Base-by-base conservation (phyloP, 2,888 invertebrate species). In the Unio delphinus region DNA sequence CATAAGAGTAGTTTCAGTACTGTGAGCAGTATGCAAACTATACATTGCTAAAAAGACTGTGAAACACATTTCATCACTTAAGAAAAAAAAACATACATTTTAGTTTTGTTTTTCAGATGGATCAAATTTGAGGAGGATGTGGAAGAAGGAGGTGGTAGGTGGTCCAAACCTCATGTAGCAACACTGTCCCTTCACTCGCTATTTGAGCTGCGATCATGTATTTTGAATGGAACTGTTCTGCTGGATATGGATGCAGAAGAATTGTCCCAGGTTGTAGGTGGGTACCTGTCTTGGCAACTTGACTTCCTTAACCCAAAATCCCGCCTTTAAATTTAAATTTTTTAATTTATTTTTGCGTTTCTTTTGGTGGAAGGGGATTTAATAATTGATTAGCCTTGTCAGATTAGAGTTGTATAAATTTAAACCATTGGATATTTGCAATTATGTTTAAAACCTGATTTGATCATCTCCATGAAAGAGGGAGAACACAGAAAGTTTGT, bases 71-170 rank as follows among this genome's bases (percentile, higher is more conserved):
- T 23, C 23, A 23, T 23, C 23, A 23, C 23, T 28, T 61, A 6
- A 5, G 8, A 20, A 26, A 54, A 54, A 34, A 23, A 15, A 34
- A 15, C 20, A 28, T 58, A 59, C 28, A 59, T n/a, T n/a, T 18
- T 28, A 28, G 8, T 26, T 55, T 18, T 59, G 7, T 15, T 11
- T 45, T 80, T 6, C 80, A 91, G 91, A 73, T 92, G 91, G 91
- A 89, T 91, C 55, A 92, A 92, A 82, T 92, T 92, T 88, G 92
- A 92, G 77, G 92, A 92, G 81, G 98, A 99, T 89, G 99, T 99
- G 3, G 99, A 99, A 90, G 98, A 98, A 91, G 99, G 99, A 34
- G 99, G 99, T 74, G 98, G 98, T 89, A 93, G 99, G 70, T 99
- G 99, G 99, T 99, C 98, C 18, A 99, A 99, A 90, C 92, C 92